phyloP scores from a whole-genome alignment of 2,797 vertebrate species.

The Platalea minor region DNA sequence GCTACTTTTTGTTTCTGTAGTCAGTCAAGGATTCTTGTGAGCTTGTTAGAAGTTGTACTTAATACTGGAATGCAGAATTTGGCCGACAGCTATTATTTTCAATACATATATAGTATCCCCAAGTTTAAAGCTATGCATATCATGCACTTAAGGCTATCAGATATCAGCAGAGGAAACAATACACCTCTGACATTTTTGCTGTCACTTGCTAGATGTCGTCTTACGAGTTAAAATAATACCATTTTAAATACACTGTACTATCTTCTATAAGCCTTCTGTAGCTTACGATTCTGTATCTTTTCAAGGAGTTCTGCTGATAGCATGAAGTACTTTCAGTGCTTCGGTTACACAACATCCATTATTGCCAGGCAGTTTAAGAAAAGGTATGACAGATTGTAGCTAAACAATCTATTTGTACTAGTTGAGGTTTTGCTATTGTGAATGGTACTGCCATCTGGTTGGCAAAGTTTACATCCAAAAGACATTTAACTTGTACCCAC shows the following conservation, averaged over 20 bases:
- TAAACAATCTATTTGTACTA: not conserved
- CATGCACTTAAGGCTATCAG: not conserved
- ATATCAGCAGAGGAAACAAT: constrained; percentile 7
- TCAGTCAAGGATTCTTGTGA: not conserved
- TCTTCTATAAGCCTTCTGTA: not conserved
- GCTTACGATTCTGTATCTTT: not conserved
- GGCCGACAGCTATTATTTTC: not conserved
- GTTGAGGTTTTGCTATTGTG: not conserved
- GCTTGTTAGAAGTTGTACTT: not conserved
- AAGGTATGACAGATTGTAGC: not conserved
- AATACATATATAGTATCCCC: not conserved
- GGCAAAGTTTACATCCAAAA: not conserved
- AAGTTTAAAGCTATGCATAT: constrained; percentile 22
- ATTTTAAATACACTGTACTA: not conserved
- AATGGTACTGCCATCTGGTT: not conserved
- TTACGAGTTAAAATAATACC: not conserved
- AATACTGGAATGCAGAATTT: constrained; percentile 10
- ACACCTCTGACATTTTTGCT: not conserved
- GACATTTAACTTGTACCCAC: not conserved
- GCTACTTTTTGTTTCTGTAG: constrained; percentile 2
- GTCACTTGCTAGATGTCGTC: not conserved
- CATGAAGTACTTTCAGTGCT: not conserved
- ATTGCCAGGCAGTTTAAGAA: not conserved
- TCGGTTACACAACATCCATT: not conserved
- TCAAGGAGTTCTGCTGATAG: not conserved